Evolutionary conservation across 2,113 vertebrate species (phyloP), one percentile per base, ranked within the genome.

Genomic region (Pao palembangensis): DNA sequence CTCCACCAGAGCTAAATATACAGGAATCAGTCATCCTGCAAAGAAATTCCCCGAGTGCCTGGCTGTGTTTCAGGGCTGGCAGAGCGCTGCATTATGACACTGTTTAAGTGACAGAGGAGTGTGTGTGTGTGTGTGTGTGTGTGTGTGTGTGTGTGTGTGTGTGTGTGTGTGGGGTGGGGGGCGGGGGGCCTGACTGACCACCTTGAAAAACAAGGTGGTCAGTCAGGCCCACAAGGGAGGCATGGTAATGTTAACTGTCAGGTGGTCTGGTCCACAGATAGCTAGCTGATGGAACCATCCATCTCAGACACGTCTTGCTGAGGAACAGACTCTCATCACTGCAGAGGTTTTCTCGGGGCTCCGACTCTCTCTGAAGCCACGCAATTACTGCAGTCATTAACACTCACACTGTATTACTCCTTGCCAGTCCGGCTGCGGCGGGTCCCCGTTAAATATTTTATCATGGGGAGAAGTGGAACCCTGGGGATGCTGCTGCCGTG

Each of bases 1-100:
- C 68, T 61, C 61, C 56, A 23, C 23, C 14, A 19, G 53, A 75
- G 81, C 82, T 87, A 87, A 85, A 89, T 85, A 87, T 85, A 87
- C 73, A 69, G 58, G 68, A 76, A 56, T 75, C 75, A 48, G 51
- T 85, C 81, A 79, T 62, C 71, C 78, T 65, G 55, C 10, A 10
- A 69, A 74, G 69, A 75, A 78, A 80, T 59, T 61, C 64, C 34
- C 51, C 21, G 48, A 68, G 61, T 61, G 58, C 66, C 67, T 68
- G 79, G 51, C 62, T 47, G 44, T 3, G 10, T 47, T 11, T 17
- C 69, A 58, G 73, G 67, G 50, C 80, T 78, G 76, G 72, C 74
- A 71, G 61, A 75, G 51, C 51, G 2, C 17, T n/a, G 51, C 51
- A 53, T 53, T 34, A 34, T 53, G 25, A 53, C 16, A 52, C 50